phyloP scores from a whole-genome alignment of 2,113 vertebrate species.

The Catharus minimus region DNA sequence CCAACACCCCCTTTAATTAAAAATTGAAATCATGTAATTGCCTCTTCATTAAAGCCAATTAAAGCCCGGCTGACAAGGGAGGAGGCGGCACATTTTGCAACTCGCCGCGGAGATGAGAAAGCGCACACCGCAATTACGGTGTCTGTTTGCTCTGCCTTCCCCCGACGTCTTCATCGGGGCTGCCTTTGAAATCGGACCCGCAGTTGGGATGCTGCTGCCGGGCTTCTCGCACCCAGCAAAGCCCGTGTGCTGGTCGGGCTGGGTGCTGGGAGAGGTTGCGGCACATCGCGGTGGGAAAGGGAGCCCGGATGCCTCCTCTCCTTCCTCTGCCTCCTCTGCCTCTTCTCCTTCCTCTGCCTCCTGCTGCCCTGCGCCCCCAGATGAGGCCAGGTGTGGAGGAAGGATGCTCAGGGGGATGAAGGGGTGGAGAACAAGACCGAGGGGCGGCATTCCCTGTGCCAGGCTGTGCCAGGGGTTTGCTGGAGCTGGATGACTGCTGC shows the following conservation, averaged over 20 bases:
- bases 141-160: slow-evolving; percentile 39
- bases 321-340: background rate
- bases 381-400: background rate
- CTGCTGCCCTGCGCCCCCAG: background rate
- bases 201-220: background rate
- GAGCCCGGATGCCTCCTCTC: background rate
- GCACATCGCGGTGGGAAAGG: background rate
- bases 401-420: background rate
- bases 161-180: background rate
- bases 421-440: background rate
- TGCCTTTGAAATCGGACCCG: slow-evolving; percentile 15
- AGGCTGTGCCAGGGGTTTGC: fast-evolving
- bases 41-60: slow-evolving; percentile 56
- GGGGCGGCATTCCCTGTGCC: background rate
- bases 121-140: background rate
- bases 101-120: background rate
- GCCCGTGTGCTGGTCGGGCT: background rate
- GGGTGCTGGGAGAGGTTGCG: background rate
- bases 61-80: slow-evolving; percentile 41
- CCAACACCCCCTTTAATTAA: slow-evolving; percentile 40
- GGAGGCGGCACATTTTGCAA: slow-evolving; percentile 62
- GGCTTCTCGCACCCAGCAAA: background rate
- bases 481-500: background rate
- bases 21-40: slow-evolving; percentile 48
- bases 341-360: background rate